Conservation (phyloP, 2,888 invertebrate genomes). For the Subacronicta megacephala region DNA sequence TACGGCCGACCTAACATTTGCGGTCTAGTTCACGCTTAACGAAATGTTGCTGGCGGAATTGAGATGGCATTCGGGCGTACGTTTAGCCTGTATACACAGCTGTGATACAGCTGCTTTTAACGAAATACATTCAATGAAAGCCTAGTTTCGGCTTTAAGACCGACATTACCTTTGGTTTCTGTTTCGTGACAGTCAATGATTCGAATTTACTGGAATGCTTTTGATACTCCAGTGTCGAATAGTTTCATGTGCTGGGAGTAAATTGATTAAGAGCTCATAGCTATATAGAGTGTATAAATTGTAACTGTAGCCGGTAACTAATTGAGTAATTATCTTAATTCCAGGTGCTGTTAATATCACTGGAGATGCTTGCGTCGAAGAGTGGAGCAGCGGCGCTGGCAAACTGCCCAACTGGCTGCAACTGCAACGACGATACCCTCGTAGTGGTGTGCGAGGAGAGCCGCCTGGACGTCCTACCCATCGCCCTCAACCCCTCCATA, state of each 20-base stretch:
- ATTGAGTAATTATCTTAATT: conserved; percentile 60
- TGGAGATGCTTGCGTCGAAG: conserved; percentile 78
- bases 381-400: conserved; percentile 90
- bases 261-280: conserved; percentile 8
- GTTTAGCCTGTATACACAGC: conserved; percentile 42
- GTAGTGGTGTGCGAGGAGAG: conserved; percentile 96
- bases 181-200: conserved; percentile 22
- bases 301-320: conserved; percentile 23
- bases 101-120: conserved; percentile 53
- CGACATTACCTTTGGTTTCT: conserved; percentile 34
- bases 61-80: conserved; percentile 56
- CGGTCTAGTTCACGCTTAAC: conserved; percentile 58
- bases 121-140: conserved; percentile 52
- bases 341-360: conserved; percentile 80
- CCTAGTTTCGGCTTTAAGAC: conserved; percentile 25
- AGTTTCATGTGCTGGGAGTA: conserved; percentile 1
- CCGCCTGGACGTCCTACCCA: conserved; percentile 96
- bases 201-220: conserved; percentile 19
- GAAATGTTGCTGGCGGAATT: conserved; percentile 53
- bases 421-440: conserved; percentile 96
- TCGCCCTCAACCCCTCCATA: conserved; percentile 97
- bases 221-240: conserved; percentile 12
- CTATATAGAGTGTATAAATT: background rate
- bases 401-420: conserved; percentile 96
- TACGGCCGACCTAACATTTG: conserved; percentile 56